phyloP scores from a whole-genome alignment of 1,140 invertebrate genomes.

The Pogonomyrmex barbatus region DNA sequence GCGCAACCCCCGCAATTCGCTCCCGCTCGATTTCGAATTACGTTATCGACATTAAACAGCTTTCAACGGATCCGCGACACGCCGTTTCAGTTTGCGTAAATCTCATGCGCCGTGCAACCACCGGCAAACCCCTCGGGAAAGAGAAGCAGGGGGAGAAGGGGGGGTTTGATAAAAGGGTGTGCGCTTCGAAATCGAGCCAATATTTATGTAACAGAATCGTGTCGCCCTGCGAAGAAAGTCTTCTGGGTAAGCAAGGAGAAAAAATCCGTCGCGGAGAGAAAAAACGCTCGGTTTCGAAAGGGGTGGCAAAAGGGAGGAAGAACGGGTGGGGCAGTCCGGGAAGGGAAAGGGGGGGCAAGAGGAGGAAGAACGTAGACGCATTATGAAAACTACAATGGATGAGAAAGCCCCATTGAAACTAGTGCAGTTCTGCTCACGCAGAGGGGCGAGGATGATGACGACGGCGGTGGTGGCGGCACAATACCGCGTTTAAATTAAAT shows the following conservation, averaged over 20 bases:
- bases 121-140: conserved; percentile 4
- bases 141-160: not conserved
- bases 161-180: conserved; percentile 69
- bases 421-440: conserved; percentile 60
- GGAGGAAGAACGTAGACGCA: conserved; percentile 22
- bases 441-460: conserved; percentile 27
- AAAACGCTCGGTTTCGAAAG: conserved; percentile 20
- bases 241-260: conserved; percentile 67
- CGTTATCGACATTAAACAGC: conserved; percentile 71
- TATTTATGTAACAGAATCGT: conserved; percentile 77
- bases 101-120: conserved; percentile 39
- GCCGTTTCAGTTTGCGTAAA: conserved; percentile 42
- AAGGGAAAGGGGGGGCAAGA: no score
- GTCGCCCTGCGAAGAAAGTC: conserved; percentile 61
- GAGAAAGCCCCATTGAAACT: conserved; percentile 53
- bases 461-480: conserved; percentile 64
- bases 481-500: conserved; percentile 77
- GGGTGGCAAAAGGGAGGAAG: not conserved
- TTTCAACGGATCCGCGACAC: conserved; percentile 67
- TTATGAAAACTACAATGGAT: conserved; percentile 63
- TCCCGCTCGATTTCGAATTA: conserved; percentile 67
- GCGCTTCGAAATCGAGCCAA: conserved; percentile 75
- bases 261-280: conserved; percentile 40
- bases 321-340: not conserved
- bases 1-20: conserved; percentile 12